A percentile compares a stretch with the other conserved stretches of the same genome.
phyloP scores from a whole-genome alignment of 2,888 invertebrate genomes.

The Cheiracanthium punctorium region DNA sequence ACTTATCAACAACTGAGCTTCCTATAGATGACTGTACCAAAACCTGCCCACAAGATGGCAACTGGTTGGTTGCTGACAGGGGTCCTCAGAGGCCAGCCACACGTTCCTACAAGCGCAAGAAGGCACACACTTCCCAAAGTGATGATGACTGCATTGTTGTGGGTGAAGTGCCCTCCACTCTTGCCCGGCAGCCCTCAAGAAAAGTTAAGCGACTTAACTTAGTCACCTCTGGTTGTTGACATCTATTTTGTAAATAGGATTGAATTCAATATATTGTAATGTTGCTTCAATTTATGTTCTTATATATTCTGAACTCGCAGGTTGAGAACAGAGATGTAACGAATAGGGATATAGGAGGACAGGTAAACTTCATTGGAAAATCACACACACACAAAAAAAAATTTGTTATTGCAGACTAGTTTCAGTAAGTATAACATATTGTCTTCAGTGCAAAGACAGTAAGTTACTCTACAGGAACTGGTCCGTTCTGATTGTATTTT shows the following conservation, averaged over 20 bases:
- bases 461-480: no score
- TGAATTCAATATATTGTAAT: no score
- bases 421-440: no score
- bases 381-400: no score
- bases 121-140: slow-evolving; percentile 12
- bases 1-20: slow-evolving; percentile 20
- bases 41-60: neutral
- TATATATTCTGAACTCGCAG: slow-evolving; percentile 27
- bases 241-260: neutral
- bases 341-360: no score
- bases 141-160: slow-evolving; percentile 67
- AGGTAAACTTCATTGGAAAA: slow-evolving; percentile 21
- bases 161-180: slow-evolving; percentile 46
- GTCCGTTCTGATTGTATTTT: no score
- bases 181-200: slow-evolving; percentile 24
- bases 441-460: no score
- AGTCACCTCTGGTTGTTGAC: slow-evolving; percentile 37
- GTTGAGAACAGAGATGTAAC: no score
- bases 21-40: slow-evolving; percentile 29
- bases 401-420: no score
- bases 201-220: slow-evolving; percentile 46
- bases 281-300: slow-evolving; percentile 10
- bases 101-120: slow-evolving; percentile 56
- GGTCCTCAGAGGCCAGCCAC: slow-evolving; percentile 43
- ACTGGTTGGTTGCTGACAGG: neutral